Percentiles rank a stretch among this genome's conserved stretches.
phyloP scores from a whole-genome alignment of 2,113 vertebrate species.

The Brienomyrus longianalis region DNA sequence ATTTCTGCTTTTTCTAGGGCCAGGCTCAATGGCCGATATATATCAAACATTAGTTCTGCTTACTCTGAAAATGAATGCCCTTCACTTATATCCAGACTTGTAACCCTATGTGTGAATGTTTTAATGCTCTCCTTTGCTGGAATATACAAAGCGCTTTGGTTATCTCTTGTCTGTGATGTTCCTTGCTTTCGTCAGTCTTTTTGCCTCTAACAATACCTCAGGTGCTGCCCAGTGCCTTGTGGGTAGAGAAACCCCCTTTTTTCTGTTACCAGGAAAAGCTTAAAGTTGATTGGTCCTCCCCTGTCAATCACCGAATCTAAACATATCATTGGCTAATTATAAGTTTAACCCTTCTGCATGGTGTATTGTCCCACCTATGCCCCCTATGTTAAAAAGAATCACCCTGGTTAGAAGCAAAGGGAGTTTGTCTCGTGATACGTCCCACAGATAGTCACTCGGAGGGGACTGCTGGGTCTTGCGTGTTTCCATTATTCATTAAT shows the following conservation, averaged over 20 bases:
- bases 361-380: neutral
- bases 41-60: neutral
- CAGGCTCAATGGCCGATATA: neutral
- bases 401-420: neutral
- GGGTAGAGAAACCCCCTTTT: slow-evolving; percentile 36
- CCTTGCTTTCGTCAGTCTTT: slow-evolving; percentile 36
- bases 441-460: slow-evolving; percentile 3
- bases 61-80: neutral
- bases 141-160: slow-evolving; percentile 29
- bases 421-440: neutral
- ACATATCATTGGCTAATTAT: neutral
- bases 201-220: slow-evolving; percentile 35
- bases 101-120: slow-evolving; percentile 28
- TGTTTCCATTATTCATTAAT: neutral
- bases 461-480: neutral
- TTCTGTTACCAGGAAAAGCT: slow-evolving; percentile 40
- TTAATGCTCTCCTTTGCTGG: slow-evolving; percentile 19
- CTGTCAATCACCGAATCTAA: neutral
- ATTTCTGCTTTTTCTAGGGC: neutral
- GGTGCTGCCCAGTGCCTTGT: slow-evolving; percentile 15
- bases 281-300: neutral
- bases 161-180: slow-evolving; percentile 32
- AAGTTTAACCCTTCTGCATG: neutral
- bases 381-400: neutral
- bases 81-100: neutral